Base-by-base conservation (phyloP, 2,113 vertebrate genomes). In the Tyto alba region DNA sequence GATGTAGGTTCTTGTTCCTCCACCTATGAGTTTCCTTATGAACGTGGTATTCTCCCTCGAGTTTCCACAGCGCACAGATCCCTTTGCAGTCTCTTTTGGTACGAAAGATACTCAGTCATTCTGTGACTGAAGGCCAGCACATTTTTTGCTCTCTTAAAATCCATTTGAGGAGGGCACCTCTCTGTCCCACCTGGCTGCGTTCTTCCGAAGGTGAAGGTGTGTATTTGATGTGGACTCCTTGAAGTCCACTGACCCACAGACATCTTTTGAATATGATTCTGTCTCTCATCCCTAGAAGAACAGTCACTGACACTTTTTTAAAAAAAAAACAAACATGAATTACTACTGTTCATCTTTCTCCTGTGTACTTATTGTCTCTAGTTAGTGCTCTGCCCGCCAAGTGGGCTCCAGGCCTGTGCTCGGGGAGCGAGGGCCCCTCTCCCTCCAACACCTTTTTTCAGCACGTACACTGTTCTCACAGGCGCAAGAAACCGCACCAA, bases 391-490 rank as follows among this genome's bases (percentile, higher is more conserved):
- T 62, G 57, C 10, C 45, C 5, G 2, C 53, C 6, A 1, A 29
- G 43, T 64, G 11, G n/a, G 43, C 48, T 34, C 55, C 41, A 32
- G 36, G 41, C 25, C 47, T 22, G 38, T 40, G 78, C 78, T 66
- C 16, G 7, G 59, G 57, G 50, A 41, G 3, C 8, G 59, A 90
- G 48, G 59, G 67, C 67, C 47, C 22, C 43, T 80, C 66, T 80
- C 13, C 48, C 21, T 4, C 88, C 64, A 55, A 68, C 34, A 8
- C 38, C 48, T 22, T 7, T 57, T 15, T 55, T 56, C 9, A 36
- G 85, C 43, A n/a, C 0, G 0, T 9, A 19, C 21, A 0, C 13
- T 43, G 36, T 10, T 84, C 30, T 71, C 40, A 18, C 36, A 68
- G 62, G 27, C 4, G 2, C 4, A 47, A 68, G 87, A 23, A 48